phyloP scores from a whole-genome alignment of 2,888 invertebrate species.

The Monopis laevigella region DNA sequence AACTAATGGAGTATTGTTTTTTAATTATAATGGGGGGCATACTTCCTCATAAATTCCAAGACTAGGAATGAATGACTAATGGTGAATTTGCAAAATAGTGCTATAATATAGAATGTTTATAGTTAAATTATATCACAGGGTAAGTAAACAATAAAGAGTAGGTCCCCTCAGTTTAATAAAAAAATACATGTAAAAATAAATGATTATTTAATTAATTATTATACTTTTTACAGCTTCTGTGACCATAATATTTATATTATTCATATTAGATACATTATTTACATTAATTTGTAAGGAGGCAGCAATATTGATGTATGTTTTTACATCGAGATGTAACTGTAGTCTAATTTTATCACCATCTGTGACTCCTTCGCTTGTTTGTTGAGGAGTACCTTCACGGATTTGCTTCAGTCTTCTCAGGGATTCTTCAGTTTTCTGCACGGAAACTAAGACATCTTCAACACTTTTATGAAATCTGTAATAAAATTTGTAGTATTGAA shows the following conservation, averaged over 20 bases:
- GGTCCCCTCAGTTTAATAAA: no score
- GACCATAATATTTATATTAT: constrained; percentile 69
- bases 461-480: constrained; percentile 77
- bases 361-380: constrained; percentile 63
- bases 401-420: constrained; percentile 88
- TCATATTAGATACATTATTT: constrained; percentile 66
- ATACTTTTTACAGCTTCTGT: constrained; percentile 69
- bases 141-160: no score
- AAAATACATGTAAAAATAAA: no score
- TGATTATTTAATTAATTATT: constrained; percentile 65
- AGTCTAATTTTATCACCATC: constrained; percentile 96
- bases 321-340: constrained; percentile 88
- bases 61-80: no score
- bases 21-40: no score
- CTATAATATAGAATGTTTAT: no score
- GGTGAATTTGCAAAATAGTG: no score
- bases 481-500: no score
- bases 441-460: constrained; percentile 89
- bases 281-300: constrained; percentile 63
- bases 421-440: constrained; percentile 95
- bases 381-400: constrained; percentile 65
- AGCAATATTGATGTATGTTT: constrained; percentile 74
- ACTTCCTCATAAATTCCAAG: no score
- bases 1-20: no score
- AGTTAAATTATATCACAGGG: no score